These are phyloP conservation scores for Mythimna impura DNA, from an alignment of 2,888 invertebrate species.

Conservation along the genomic window DNA sequence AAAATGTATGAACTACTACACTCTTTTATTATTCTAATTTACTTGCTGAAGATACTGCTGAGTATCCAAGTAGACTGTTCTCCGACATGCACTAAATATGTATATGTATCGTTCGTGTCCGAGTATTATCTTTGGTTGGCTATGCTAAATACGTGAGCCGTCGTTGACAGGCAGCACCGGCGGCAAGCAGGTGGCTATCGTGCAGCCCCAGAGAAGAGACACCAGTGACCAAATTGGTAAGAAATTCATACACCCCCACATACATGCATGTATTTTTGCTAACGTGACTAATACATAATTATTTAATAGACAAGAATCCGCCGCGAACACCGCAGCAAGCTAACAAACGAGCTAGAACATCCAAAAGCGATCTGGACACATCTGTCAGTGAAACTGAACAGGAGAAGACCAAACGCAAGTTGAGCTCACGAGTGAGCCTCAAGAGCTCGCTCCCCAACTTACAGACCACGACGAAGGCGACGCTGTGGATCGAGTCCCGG, in stretches of 20 bases:
- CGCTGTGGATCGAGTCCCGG: slow-evolving; percentile 83
- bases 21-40: no score
- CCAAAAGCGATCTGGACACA: slow-evolving; percentile 52
- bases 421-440: slow-evolving; percentile 36
- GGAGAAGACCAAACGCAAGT: slow-evolving; percentile 49
- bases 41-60: not conserved
- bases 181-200: slow-evolving; percentile 86
- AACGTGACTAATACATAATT: not conserved
- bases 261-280: no score
- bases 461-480: slow-evolving; percentile 76
- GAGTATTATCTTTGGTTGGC: not conserved
- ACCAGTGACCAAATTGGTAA: slow-evolving; percentile 73
- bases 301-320: slow-evolving; percentile 31
- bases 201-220: slow-evolving; percentile 85
- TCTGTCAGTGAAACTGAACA: slow-evolving; percentile 44
- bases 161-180: slow-evolving; percentile 68
- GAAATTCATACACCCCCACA: slow-evolving; percentile 20
- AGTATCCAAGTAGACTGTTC: no score
- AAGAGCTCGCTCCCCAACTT: slow-evolving; percentile 26
- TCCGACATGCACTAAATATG: no score
- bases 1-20: no score
- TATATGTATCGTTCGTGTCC: no score
- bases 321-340: slow-evolving; percentile 30
- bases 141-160: slow-evolving; percentile 3
- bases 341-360: slow-evolving; percentile 48